Base-by-base conservation (phyloP, 1,140 invertebrate genomes). In the Drosophila triauraria region DNA sequence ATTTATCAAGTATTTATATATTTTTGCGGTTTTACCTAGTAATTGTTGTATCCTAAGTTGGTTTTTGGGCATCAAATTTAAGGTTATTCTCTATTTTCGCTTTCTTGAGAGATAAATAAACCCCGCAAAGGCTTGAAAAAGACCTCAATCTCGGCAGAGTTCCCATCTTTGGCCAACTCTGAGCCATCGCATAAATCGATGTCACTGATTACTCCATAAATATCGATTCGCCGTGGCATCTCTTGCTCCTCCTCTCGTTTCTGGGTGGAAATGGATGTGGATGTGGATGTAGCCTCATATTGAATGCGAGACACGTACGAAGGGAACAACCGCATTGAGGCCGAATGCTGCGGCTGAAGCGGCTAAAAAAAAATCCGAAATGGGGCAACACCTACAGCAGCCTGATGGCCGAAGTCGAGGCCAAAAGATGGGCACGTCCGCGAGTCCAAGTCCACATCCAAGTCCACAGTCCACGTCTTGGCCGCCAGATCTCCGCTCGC, bases 241-340 rank as follows among this genome's bases (percentile, higher is more conserved):
- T 10, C 10, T 8, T 2, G 6, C 2, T 9, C 42, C 5, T 51
- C 27, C 46, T 46, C 20, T 10, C 17, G 64, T 60, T 23, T 48
- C 15, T 2, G 32, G 47, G 15, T n/a, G 40, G 25, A 42, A 42
- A n/a, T 50, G 15, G 54, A 42, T 51, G 40, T 60, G 15, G 54
- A 42, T 51, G 40, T 60, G 44, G 3, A 13, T 60, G 35, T 81
- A 20, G 20, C 20, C 20, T 20, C 20, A 20, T 20, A 20, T 20
- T 20, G 20, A 20, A 91, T 91, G 80, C 87, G 62, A 74, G 71
- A 67, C 87, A 91, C 87, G 87, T 91, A 91, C 63, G n/a, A 12
- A 17, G 32, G 54, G 43, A 51, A 48, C 57, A 60, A 57, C 64
- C 47, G 64, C 77, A 76, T 71, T 80, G 82, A 85, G 47, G 82